These are phyloP conservation scores for Champsocephalus gunnari DNA, from an alignment of 2,797 vertebrate genomes.

Conservation along the genomic window DNA sequence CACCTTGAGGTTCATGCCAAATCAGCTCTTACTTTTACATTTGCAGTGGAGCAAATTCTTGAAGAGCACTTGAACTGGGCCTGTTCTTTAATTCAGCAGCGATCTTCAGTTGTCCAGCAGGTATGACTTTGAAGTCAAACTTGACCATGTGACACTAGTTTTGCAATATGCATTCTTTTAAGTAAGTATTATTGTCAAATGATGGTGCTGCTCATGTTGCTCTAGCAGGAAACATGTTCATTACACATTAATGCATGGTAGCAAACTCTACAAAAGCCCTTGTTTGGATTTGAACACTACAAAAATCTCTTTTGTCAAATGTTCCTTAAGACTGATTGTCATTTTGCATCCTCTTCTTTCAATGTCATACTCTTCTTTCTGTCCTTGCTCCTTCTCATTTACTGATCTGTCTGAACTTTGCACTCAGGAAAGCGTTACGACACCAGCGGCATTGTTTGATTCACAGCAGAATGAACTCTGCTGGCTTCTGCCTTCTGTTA, in stretches of 20 bases:
- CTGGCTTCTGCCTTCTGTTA: conserved; percentile 39
- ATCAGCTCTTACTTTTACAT: conserved; percentile 8
- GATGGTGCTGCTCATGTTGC: conserved; percentile 48
- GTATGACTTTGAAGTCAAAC: neutral
- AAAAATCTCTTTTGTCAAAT: neutral
- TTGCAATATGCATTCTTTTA: conserved; percentile 15
- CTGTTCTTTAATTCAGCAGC: neutral
- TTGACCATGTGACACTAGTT: conserved; percentile 2
- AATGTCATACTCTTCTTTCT: neutral
- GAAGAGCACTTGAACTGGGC: neutral
- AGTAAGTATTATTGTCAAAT: conserved; percentile 14
- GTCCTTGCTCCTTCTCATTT: conserved; percentile 23
- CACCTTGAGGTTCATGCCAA: neutral
- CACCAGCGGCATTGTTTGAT: conserved; percentile 68
- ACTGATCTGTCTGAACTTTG: conserved; percentile 62
- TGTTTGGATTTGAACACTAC: neutral
- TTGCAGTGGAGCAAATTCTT: neutral
- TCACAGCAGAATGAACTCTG: conserved; percentile 47
- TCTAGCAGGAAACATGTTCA: conserved; percentile 14
- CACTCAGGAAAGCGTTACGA: conserved; percentile 79
- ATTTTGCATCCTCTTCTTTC: neutral
- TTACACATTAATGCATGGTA: conserved; percentile 14
- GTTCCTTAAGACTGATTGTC: neutral
- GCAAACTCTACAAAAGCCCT: neutral
- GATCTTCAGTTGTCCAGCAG: conserved; percentile 4